A percentile compares a stretch with the other conserved stretches of the same genome.
Conservation (phyloP, 2,113 vertebrate species). For the Andinoacara biseriatus region DNA sequence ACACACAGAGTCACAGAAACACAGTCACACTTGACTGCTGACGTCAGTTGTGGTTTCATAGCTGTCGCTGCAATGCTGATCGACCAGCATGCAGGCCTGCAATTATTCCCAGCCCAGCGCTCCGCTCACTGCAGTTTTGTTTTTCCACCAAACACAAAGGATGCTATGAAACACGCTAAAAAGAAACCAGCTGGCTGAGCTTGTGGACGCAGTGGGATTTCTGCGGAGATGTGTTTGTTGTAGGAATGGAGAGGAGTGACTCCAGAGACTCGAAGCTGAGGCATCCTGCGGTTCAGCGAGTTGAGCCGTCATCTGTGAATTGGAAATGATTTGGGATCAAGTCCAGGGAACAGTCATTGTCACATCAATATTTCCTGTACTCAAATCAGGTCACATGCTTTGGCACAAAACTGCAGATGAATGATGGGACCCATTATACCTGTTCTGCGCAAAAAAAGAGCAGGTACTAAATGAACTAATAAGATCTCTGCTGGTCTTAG, state of each 20-base stretch:
- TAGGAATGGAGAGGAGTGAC: constrained; percentile 27
- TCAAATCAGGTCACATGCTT: constrained; percentile 24
- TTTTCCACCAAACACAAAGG: constrained; percentile 38
- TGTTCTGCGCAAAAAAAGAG: not conserved
- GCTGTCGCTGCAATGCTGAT: constrained; percentile 45
- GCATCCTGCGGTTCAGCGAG: constrained; percentile 19
- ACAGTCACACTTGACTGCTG: constrained; percentile 58
- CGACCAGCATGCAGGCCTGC: constrained; percentile 46
- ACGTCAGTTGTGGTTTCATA: constrained; percentile 72
- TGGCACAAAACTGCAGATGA: not conserved
- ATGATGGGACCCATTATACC: accelerated
- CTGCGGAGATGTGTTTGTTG: constrained; percentile 45
- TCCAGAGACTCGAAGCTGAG: constrained; percentile 7
- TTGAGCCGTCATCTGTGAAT: constrained; percentile 30
- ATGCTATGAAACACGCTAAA: constrained; percentile 26
- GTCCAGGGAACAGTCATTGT: constrained; percentile 49
- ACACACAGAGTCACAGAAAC: constrained; percentile 36
- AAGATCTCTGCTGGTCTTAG: not conserved
- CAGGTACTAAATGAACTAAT: not conserved
- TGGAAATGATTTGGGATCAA: constrained; percentile 53
- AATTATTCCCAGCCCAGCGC: constrained; percentile 55
- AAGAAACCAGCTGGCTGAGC: constrained; percentile 40
- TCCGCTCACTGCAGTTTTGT: constrained; percentile 27
- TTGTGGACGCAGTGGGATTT: constrained; percentile 38
- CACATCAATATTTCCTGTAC: constrained; percentile 51